Base-by-base conservation (phyloP, 2,888 invertebrate species). In the Erynnis tages region DNA sequence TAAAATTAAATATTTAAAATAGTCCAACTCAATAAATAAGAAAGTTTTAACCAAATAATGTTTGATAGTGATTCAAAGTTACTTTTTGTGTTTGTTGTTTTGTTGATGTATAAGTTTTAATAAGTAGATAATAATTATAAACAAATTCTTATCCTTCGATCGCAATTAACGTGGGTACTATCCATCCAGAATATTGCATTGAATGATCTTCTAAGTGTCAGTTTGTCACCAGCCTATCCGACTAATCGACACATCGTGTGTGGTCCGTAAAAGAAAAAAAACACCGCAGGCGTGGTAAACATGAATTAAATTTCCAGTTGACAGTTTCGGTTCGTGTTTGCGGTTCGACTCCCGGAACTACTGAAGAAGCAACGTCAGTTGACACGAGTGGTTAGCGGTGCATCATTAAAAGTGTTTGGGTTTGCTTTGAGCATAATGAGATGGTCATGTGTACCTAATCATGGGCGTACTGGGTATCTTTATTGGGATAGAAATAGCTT, bases 301-400 rank as follows among this genome's bases (percentile, higher is more conserved):
- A 77, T 71, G 73, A 76, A 80, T 82, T 79, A 76, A 72, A 75
- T 75, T 74, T 30, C 69, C 46, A 57, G 44, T 61, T 56, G 58
- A 60, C 52, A 43, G 14, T 48, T 54, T 58, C 60, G 74, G 69
- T 76, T 77, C 73, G 68, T 63, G 35, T 50, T 43, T 35, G 43
- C 16, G 14, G 11, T 41, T 35, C 41, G 41, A 8, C 23, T 16
- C 41, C 23, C 30, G 62, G 64, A 69, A 72, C 79, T 77, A 72
- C 79, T 78, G 74, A 78, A 71, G 77, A 76, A 79, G 79, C 76
- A 13, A 37, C 45, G 35, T 32, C 37, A 38, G 40, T 50, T 50
- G 27, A 50, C 50, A 43, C 27, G n/a, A 35, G 13, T 29, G 14
- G 17, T 43, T 50, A 35, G 46, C n/a, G 35, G 34, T 46, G 10